Conservation (phyloP, 1,140 invertebrate genomes). For the Heliconius hermathena region DNA sequence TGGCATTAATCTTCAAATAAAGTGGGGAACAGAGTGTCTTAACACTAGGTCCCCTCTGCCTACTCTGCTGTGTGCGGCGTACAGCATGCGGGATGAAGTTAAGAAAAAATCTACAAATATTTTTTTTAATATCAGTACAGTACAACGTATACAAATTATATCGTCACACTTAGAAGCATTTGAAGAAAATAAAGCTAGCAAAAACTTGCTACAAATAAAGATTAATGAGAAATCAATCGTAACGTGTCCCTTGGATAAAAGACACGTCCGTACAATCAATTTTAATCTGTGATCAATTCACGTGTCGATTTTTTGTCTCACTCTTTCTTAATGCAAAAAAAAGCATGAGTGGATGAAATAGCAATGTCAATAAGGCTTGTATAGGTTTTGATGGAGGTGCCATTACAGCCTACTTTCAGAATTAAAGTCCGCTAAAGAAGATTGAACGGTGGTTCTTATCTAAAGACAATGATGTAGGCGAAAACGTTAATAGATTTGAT, state of each 20-base stretch:
- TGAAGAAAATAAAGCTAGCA: background rate
- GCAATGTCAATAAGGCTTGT: slow-evolving; percentile 56
- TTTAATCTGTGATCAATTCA: slow-evolving; percentile 72
- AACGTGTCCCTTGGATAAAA: slow-evolving; percentile 68
- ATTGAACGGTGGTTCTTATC: slow-evolving; percentile 71
- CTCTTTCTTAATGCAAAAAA: slow-evolving; percentile 29
- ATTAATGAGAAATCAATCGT: slow-evolving; percentile 79
- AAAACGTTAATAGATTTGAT: slow-evolving; percentile 56
- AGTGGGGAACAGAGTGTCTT: no score
- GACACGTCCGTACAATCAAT: slow-evolving; percentile 74
- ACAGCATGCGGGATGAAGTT: no score
- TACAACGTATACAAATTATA: background rate
- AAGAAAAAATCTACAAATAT: no score
- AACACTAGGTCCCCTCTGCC: no score
- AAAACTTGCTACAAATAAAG: slow-evolving; percentile 66
- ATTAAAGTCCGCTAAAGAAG: slow-evolving; percentile 77
- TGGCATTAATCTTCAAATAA: no score
- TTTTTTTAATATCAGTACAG: no score
- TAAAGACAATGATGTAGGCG: slow-evolving; percentile 75
- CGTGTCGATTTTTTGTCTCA: slow-evolving; percentile 46
- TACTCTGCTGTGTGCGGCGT: no score
- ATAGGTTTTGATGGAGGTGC: slow-evolving; percentile 67
- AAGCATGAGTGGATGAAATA: slow-evolving; percentile 48
- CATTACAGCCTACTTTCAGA: slow-evolving; percentile 75
- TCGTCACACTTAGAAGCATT: background rate